Conservation (phyloP, 2,113 vertebrate species). For the Lates calcarifer region DNA sequence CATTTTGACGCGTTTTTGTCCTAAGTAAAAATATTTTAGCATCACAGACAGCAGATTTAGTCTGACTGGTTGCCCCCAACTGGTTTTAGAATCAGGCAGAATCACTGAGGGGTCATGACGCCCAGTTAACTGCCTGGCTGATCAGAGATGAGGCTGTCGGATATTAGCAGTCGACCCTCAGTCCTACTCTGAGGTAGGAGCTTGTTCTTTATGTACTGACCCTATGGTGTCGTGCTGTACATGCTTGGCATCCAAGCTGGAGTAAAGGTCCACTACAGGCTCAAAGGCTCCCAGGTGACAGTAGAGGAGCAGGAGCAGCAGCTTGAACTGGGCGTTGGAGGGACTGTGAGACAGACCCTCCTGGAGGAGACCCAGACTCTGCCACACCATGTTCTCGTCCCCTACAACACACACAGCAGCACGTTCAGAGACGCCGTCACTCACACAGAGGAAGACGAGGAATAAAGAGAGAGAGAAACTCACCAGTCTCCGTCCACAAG, state of each 20-base stretch:
- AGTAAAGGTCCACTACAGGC: conserved; percentile 95
- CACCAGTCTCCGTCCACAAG: conserved; percentile 93
- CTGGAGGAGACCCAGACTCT: conserved; percentile 89
- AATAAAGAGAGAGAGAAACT: conserved; percentile 15
- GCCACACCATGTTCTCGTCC: conserved; percentile 91
- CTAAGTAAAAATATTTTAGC: too few species aligned
- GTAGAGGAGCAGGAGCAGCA: conserved; percentile 97
- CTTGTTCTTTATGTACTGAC: conserved; percentile 82
- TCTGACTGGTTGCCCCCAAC: too few species aligned
- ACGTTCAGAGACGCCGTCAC: not conserved
- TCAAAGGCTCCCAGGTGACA: conserved; percentile 95
- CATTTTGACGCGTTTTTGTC: too few species aligned
- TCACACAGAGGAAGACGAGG: not conserved
- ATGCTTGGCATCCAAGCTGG: conserved; percentile 97
- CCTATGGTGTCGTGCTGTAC: conserved; percentile 99
- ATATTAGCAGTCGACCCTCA: not conserved
- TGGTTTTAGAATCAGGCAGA: too few species aligned
- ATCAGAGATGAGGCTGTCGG: too few species aligned
- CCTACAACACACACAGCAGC: conserved; percentile 81
- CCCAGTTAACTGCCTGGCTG: too few species aligned
- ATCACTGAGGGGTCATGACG: too few species aligned
- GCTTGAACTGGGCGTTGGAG: conserved; percentile 97
- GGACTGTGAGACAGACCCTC: conserved; percentile 92
- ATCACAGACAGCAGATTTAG: too few species aligned
- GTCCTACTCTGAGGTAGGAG: too few species aligned